Evolutionary conservation across 1,140 invertebrate species (phyloP).

Genomic region (Limonius californicus): DNA sequence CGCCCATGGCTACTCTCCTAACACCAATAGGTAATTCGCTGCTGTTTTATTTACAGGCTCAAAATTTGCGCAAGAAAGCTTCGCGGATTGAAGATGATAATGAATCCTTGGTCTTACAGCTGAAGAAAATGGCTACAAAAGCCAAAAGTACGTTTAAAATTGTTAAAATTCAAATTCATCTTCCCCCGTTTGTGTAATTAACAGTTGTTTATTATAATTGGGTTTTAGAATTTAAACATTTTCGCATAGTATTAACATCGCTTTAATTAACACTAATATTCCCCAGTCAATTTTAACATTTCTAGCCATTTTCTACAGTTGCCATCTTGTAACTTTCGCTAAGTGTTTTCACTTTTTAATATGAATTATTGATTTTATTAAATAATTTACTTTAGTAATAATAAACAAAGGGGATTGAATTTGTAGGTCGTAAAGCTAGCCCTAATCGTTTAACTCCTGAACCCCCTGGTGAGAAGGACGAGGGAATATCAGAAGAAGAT

Average conservation of each 20-base stretch:
- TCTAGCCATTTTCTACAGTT: slow-evolving; percentile 56
- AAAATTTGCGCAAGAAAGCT: slow-evolving; percentile 80
- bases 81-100: slow-evolving; percentile 89
- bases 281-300: not conserved
- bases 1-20: slow-evolving; percentile 43
- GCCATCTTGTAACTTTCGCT: slow-evolving; percentile 8
- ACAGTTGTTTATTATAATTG: not conserved
- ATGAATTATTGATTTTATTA: too few relatives aligned
- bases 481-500: slow-evolving; percentile 71
- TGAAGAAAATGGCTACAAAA: slow-evolving; percentile 89
- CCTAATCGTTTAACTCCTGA: slow-evolving; percentile 62
- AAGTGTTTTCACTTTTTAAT: too few relatives aligned
- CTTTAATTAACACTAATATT: slow-evolving; percentile 7
- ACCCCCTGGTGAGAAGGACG: slow-evolving; percentile 63
- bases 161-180: slow-evolving; percentile 5
- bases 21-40: slow-evolving; percentile 36
- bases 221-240: not conserved
- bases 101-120: slow-evolving; percentile 84
- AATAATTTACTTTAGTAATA: too few relatives aligned
- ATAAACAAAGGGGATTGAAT: not conserved
- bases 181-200: slow-evolving; percentile 1
- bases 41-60: slow-evolving; percentile 59
- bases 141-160: slow-evolving; percentile 63
- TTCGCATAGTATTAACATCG: slow-evolving; percentile 3
- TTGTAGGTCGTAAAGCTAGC: slow-evolving; percentile 59